Evolutionary conservation across 2,113 vertebrate species (phyloP).

Genomic region (Alectura lathami): DNA sequence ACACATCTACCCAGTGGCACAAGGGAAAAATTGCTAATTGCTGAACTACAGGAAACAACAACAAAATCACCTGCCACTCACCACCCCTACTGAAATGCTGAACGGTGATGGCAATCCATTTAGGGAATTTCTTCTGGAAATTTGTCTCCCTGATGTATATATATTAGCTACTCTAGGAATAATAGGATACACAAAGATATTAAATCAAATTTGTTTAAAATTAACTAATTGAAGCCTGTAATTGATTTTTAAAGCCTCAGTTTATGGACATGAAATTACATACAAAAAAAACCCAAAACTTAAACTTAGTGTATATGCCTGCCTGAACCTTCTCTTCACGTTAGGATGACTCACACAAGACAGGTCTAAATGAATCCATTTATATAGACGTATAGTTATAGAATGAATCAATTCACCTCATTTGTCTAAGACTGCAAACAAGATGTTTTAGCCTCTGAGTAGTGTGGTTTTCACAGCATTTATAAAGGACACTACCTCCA

Average conservation of each 20-base stretch:
- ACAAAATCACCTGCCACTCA: not conserved
- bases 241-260: not conserved
- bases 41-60: not conserved
- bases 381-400: not conserved
- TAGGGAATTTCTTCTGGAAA: not conserved
- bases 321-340: not conserved
- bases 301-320: not conserved
- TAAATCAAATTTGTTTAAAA: not conserved
- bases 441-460: not conserved
- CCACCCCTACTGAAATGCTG: not conserved
- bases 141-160: not conserved
- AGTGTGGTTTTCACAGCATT: not conserved
- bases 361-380: not conserved
- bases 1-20: not conserved
- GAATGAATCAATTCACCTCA: not conserved
- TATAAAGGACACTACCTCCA: not conserved
- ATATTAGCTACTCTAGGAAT: not conserved
- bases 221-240: not conserved
- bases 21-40: not conserved
- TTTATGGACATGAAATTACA: not conserved
- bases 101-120: rapidly evolving
- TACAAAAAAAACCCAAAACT: not conserved
- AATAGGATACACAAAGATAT: not conserved
- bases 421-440: not conserved
- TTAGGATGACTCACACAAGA: not conserved